Base-by-base conservation (phyloP, 2,888 invertebrate genomes). In the Andrena bucephala region DNA sequence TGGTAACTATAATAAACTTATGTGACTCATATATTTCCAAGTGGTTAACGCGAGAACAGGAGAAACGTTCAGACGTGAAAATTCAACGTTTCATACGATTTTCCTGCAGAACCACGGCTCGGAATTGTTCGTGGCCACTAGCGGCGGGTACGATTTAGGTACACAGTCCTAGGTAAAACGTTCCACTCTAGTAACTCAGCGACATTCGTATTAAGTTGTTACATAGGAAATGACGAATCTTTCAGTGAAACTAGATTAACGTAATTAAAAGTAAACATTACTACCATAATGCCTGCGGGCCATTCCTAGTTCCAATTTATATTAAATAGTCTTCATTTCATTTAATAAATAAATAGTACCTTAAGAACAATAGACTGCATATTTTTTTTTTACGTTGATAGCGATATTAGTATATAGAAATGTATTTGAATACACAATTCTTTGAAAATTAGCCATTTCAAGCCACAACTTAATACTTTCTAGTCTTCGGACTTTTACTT, bases 21-120 rank as follows among this genome's bases (percentile, higher is more conserved):
- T 10, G n/a, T 5, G 50, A 29, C 31, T 10, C 16, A 4, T 13
- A 31, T 50, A 31, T 31, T 50, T 66, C 29, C 42, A 31, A 29
- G 7, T 50, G 66, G 29, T 66, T 31, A 31, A 60, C 48, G 20
- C 10, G 48, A 16, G 20, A 33, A n/a, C 33, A 16, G 52, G 52
- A 27, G 24, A 8, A 27, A 52, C 10, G 52, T 72, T 36, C 52
- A 10, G 33, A 52, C 50, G 10, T 3, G 63, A 27, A 52, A 27
- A 33, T 33, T 72, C n/a, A n/a, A 10, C 50, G 24, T 72, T 72
- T 3, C 52, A 10, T 54, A n/a, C 13, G 20, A 31, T 54, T 65
- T 54, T 36, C 13, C 6, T 13, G 48, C n/a, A 48, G 24, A 62
- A 42, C 33, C 36, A 20, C 36, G 24, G 29, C 20, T 13, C 4